Evolutionary conservation across 2,888 invertebrate species (phyloP), one percentile per base, ranked within the genome.

Genomic region (Parnassius mnemosyne): DNA sequence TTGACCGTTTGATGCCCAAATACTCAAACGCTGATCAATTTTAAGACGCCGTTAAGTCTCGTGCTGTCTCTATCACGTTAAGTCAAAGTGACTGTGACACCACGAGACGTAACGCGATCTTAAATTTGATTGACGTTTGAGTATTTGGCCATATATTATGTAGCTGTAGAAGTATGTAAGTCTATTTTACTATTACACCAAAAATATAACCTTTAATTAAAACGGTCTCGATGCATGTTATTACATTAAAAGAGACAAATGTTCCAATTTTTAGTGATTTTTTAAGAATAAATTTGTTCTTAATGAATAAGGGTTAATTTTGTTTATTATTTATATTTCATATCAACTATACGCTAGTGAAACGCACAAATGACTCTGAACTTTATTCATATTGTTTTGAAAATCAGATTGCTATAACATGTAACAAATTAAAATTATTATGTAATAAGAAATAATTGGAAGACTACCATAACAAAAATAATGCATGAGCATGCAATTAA

Each of bases 401-500:
- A 13, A 49, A 49, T 16, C 7, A 34, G 34, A 34, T 34, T 34
- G 1, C 34, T 34, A 34, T 34, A 34, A 34, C 3, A 3, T 34
- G 34, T 34, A 34, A 34, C 34, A 34, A 5, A 34, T 34, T 34
- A 34, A 16, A 34, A 34, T 34, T 34, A 34, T 5, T 34, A 7
- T 34, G 34, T 34, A 34, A 34, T 34, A 34, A 34, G 34, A 34
- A 34, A 34, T 34, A 34, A 34, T 34, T 34, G 34, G 25, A 7
- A 34, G 34, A 34, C 7, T 5, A 34, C 34, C 34, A 5, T 13
- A 9, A 49, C 13, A 13, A 49, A 13, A 49, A n/a, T n/a, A 13
- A 20, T 42, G 66, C 65, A 68, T 65, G 68, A 16, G 69, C 67
- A 69, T 64, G 67, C 20, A 43, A 42, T 57, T 47, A 44, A 25